Base-by-base conservation (phyloP, 2,113 vertebrate species). In the Butorides virescens region DNA sequence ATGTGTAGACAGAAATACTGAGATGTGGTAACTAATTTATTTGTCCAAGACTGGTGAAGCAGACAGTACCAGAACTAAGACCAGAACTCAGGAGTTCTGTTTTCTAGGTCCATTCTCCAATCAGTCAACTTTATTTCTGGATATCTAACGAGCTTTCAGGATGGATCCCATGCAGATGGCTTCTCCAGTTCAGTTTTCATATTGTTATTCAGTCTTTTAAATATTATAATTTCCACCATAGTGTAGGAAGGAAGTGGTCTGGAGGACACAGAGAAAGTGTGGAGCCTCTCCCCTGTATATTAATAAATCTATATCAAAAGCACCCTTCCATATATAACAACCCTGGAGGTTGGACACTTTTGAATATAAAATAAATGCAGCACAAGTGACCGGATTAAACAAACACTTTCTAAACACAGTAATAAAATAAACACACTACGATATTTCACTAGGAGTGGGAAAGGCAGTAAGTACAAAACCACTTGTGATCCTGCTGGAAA, bases 361-460 rank as follows among this genome's bases (percentile, higher is more conserved):
- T 0, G 0, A 84, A 65, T 77, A 53, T n/a, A 86, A 93, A 90
- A 83, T 72, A 89, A 86, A 66, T 77, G 81, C 44, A 81, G 52
- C 25, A 65, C 30, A 78, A 92, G 83, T 81, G 70, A 91, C 47
- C 0, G 0, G 67, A 78, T 88, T 94, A 96, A 96, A 94, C 63
- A 88, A 95, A 79, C 59, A 66, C 70, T 88, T 94, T 85, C 61
- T 58, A 96, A 91, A 82, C 46, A 42, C 52, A 86, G 36, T 70
- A 82, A 90, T 92, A 90, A 96, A 93, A 96, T 68, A 95, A 96
- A 93, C 70, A 79, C 46, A 13, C 32, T 36, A 36, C 42, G 32
- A 44, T 79, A 82, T 46, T 95, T 82, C 53, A 79, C 70, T 90
- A 82, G 65, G 62, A 90, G 32, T 3, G 5, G 46, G 63, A 86